A percentile compares a stretch with the other conserved stretches of the same genome.
Conservation (phyloP, 1,140 invertebrate genomes). For the Plectus sambesii region DNA sequence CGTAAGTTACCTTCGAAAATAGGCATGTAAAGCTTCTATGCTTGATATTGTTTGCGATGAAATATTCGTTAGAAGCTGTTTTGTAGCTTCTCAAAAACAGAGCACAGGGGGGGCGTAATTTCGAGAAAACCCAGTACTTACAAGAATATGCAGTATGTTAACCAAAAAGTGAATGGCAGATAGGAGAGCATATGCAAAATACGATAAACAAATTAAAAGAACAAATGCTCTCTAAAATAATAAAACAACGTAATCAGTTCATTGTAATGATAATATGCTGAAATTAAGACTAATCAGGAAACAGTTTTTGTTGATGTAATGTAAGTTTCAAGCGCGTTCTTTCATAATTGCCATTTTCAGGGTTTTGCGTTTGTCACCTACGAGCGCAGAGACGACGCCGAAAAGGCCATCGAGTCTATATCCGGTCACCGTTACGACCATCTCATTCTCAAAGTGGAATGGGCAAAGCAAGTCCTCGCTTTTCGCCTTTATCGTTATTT, state of each 20-base stretch:
- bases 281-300: conserved; percentile 62
- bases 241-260: conserved; percentile 20
- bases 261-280: conserved; percentile 46
- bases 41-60: too few relatives aligned
- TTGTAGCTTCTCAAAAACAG: too few relatives aligned
- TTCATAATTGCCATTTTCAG: conserved; percentile 36
- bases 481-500: conserved; percentile 13
- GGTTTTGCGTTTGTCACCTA: conserved; percentile 93
- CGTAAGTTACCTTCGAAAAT: too few relatives aligned
- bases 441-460: conserved; percentile 92
- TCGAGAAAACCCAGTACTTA: too few relatives aligned
- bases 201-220: neutral
- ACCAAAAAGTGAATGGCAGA: too few relatives aligned
- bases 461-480: conserved; percentile 71
- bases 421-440: conserved; percentile 96
- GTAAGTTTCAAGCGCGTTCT: conserved; percentile 13
- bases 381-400: conserved; percentile 72
- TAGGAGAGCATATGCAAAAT: too few relatives aligned
- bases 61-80: too few relatives aligned
- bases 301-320: conserved; percentile 16
- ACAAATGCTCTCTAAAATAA: conserved; percentile 6
- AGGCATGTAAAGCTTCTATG: too few relatives aligned
- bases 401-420: conserved; percentile 72
- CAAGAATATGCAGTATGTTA: too few relatives aligned
- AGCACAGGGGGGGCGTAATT: too few relatives aligned